Evolutionary conservation across 2,797 vertebrate genomes (phyloP), one percentile per base, ranked within the genome.

Genomic region (Kryptopterus vitreolus): DNA sequence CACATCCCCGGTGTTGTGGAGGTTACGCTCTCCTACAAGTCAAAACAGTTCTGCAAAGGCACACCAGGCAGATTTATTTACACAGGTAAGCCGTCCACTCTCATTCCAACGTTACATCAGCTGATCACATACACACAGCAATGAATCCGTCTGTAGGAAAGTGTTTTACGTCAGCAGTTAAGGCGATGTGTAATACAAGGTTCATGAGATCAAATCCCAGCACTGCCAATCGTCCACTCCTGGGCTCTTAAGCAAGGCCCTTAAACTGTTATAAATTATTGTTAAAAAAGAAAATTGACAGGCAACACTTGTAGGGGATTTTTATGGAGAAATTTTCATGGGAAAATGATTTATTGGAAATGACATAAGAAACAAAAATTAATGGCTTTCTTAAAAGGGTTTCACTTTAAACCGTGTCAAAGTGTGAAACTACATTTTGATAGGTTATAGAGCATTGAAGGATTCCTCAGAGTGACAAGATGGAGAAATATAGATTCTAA

Each of bases 41-140:
- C 97, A 52, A 99, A 99, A 90, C 98, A 99, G 91, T 99, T 99
- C 91, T 99, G 98, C 92, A 99, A 99, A 94, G 97, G 97, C 84
- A 98, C 97, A 10, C 98, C 97, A 1, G 97, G 97, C 82, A 92
- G 98, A 88, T 99, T 99, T 94, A 98, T 99, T 89, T 99, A 99
- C 88, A 99, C 98, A 92, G 97, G 96, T 98, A 92, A 87, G 92
- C 81, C 35, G 38, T 26, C 15, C 18, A 79, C 58, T 31, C 15
- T 55, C 69, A 63, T 5, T 35, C 8, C 31, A 72, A 35, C 35
- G 70, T 7, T 55, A 35, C 6, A 7, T 55, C 31, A 57, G 20
- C 20, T 38, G 50, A 55, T 29, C 20, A 35, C 12, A 72, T 35
- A 55, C 55, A 35, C 24, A 3, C 31, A 13, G 38, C 6, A 43